A percentile compares a stretch with the other conserved stretches of the same genome.
These are phyloP conservation scores for Catocala nupta DNA, from an alignment of 2,888 invertebrate species.

Conservation along the genomic window DNA sequence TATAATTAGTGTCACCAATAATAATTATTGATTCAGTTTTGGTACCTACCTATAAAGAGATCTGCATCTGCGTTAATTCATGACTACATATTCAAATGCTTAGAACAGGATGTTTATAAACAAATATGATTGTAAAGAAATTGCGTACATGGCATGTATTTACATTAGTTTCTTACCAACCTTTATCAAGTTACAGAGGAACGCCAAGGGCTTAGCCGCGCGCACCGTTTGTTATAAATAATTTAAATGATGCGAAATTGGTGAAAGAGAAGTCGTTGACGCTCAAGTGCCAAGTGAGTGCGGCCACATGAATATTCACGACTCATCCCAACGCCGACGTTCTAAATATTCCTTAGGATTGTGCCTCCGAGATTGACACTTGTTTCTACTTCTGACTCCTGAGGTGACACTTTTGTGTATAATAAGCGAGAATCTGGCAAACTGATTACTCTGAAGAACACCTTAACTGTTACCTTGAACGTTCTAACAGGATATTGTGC, in stretches of 20 bases:
- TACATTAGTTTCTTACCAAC: slow-evolving; percentile 24
- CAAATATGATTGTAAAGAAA: not conserved
- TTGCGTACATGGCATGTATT: slow-evolving; percentile 16
- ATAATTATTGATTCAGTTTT: no score
- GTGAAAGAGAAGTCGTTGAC: slow-evolving; percentile 58
- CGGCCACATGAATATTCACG: slow-evolving; percentile 73
- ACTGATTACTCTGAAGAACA: slow-evolving; percentile 26
- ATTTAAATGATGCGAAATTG: slow-evolving; percentile 61
- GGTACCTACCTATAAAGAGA: no score
- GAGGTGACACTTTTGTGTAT: slow-evolving; percentile 48
- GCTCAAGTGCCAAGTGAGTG: slow-evolving; percentile 58
- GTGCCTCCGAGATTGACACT: slow-evolving; percentile 58
- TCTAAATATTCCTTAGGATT: slow-evolving; percentile 56
- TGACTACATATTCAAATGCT: no score
- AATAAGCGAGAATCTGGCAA: slow-evolving; percentile 32
- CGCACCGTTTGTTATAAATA: slow-evolving; percentile 55
- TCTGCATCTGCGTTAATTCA: no score
- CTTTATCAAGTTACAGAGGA: slow-evolving; percentile 26
- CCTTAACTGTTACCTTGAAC: slow-evolving; percentile 34
- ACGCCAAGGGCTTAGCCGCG: slow-evolving; percentile 20
- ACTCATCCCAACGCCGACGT: slow-evolving; percentile 52
- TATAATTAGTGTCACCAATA: no score
- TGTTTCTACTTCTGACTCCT: slow-evolving; percentile 51
- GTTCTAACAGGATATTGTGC: slow-evolving; percentile 6
- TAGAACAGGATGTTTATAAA: no score